Base-by-base conservation (phyloP, 2,888 invertebrate species). In the Nowickia ferox region DNA sequence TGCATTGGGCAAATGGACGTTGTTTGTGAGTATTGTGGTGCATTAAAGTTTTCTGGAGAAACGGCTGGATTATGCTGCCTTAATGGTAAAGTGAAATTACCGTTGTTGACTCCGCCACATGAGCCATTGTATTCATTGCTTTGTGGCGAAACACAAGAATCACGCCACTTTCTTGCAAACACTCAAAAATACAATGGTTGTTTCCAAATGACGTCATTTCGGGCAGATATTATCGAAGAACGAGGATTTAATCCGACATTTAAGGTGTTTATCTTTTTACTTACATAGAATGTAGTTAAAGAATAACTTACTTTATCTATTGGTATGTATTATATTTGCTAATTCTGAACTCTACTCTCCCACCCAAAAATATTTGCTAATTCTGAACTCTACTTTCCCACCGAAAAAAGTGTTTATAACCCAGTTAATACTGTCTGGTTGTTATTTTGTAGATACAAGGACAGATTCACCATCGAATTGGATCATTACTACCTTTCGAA, bases 11-110 rank as follows among this genome's bases (percentile, higher is more conserved):
- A 8, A 65, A 46, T 46, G 46, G 30, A 42, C 40, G 61, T 61
- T 40, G 40, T 61, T 38, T 61, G 42, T 42, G n/a, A 61, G 40
- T 38, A 61, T 61, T 61, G 40, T n/a, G 40, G 61, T 61, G 61
- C 61, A 61, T 61, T 61, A 42, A 61, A 40, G 42, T 61, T 61
- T 57, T 22, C 30, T 46, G 30, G 30, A 11, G 30, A 30, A 30
- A 30, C 30, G 3, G 3, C 30, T 4, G 30, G 2, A 44, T 44
- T 30, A 30, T 30, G 30, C 30, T 30, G 30, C 30, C 30, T 30
- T 4, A 30, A 30, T 30, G 30, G 30, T 30, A 30, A 30, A 30
- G 30, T 30, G 30, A 30, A 30, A 30, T 30, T 30, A 4, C 30
- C 30, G 4, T 30, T 30, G 30, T 30, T 30, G 30, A 30, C 30